phyloP scores from a whole-genome alignment of 2,113 vertebrate genomes.

The Columba livia region DNA sequence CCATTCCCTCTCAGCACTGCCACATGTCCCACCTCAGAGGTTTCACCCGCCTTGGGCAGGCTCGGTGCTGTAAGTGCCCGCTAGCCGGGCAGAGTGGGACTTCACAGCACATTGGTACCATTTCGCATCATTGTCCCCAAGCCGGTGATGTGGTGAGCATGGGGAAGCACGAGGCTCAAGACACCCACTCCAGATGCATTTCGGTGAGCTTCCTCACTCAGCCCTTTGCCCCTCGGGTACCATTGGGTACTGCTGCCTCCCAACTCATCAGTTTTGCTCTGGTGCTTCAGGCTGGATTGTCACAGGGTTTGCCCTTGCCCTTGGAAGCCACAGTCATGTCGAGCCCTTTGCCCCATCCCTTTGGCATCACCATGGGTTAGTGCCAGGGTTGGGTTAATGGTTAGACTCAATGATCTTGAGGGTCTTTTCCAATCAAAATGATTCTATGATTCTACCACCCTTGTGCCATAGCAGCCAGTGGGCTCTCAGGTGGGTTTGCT shows the following conservation, averaged over 20 bases:
- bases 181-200: fast-evolving
- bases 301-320: not conserved
- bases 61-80: fast-evolving
- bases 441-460: not conserved
- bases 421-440: too few species aligned
- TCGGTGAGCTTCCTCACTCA: fast-evolving
- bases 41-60: fast-evolving
- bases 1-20: not conserved
- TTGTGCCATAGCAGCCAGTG: not conserved
- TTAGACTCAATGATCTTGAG: too few species aligned
- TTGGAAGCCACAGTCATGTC: fast-evolving
- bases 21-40: fast-evolving
- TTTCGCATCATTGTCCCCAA: fast-evolving
- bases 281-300: not conserved
- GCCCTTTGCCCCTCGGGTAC: not conserved
- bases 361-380: not conserved
- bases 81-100: fast-evolving
- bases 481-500: not conserved
- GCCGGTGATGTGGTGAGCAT: not conserved
- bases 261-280: fast-evolving
- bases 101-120: fast-evolving
- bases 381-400: too few species aligned
- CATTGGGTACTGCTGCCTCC: fast-evolving
- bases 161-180: not conserved
- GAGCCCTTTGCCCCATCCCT: not conserved